A percentile compares a stretch with the other conserved stretches of the same genome.
phyloP scores from a whole-genome alignment of 2,888 invertebrate genomes.

The Tetragonula carbonaria region DNA sequence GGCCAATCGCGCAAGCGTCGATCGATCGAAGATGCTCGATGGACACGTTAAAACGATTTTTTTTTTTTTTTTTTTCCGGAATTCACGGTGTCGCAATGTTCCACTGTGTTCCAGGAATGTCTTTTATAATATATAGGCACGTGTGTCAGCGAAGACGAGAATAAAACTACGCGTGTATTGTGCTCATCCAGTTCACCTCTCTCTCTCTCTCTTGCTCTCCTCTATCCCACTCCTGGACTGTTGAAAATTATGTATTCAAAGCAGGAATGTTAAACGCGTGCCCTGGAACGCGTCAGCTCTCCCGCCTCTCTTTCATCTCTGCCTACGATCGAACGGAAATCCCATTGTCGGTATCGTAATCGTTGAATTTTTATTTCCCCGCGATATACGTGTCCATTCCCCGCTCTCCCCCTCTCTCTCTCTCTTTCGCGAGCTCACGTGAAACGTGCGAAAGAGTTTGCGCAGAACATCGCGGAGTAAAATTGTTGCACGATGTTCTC shows the following conservation, averaged over 20 bases:
- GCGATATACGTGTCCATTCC: background rate
- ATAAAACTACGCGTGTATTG: background rate
- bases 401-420: background rate
- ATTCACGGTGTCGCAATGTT: background rate
- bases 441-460: background rate
- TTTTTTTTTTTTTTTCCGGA: background rate
- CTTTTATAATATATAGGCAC: slow-evolving; percentile 15
- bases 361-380: slow-evolving; percentile 1
- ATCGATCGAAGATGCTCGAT: background rate
- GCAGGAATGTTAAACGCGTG: slow-evolving; percentile 59
- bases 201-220: background rate
- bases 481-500: background rate
- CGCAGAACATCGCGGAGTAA: background rate
- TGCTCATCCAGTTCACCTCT: too few species aligned
- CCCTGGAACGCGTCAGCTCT: slow-evolving; percentile 31
- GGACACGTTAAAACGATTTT: background rate
- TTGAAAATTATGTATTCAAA: slow-evolving; percentile 58
- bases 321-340: slow-evolving; percentile 3
- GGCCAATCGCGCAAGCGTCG: background rate
- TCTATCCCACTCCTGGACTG: background rate
- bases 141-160: slow-evolving; percentile 3
- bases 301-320: slow-evolving; percentile 2
- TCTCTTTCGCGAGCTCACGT: background rate
- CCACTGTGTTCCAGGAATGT: slow-evolving; percentile 20
- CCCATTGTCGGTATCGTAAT: slow-evolving; percentile 28